Conservation (phyloP, 2,113 vertebrate species). For the Azemiops feae region DNA sequence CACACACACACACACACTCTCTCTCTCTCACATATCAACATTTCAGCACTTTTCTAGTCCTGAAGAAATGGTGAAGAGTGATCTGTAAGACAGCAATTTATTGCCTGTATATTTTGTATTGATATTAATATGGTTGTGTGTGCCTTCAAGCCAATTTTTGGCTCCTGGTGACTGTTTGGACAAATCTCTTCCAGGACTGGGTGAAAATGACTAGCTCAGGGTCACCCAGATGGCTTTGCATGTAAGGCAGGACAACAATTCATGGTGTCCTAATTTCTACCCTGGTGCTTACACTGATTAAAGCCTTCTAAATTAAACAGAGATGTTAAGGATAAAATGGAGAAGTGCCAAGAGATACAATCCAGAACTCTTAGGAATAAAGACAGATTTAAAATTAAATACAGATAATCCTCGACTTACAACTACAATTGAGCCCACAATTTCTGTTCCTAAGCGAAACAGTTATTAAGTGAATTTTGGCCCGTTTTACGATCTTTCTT, state of each 20-base stretch:
- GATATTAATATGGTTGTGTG: neutral
- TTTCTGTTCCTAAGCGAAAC: neutral
- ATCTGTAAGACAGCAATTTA: neutral
- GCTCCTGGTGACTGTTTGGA: neutral
- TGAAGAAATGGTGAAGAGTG: neutral
- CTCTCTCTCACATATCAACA: neutral
- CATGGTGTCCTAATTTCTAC: neutral
- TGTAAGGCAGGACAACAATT: neutral
- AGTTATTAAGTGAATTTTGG: neutral
- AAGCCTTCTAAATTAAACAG: neutral
- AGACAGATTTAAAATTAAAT: neutral
- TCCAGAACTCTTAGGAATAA: neutral
- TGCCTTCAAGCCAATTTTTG: neutral
- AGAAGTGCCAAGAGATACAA: neutral
- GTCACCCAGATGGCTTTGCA: neutral
- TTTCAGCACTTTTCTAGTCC: neutral
- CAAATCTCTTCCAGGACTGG: neutral
- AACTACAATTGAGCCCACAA: neutral
- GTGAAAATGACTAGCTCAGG: neutral
- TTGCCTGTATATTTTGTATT: slow-evolving; percentile 12
- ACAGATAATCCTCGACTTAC: neutral
- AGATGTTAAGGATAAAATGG: neutral
- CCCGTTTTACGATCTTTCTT: neutral
- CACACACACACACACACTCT: neutral
- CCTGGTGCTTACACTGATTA: neutral